Evolutionary conservation across 2,888 invertebrate species (phyloP).

Genomic region (Pachycephus smyrnensis): DNA sequence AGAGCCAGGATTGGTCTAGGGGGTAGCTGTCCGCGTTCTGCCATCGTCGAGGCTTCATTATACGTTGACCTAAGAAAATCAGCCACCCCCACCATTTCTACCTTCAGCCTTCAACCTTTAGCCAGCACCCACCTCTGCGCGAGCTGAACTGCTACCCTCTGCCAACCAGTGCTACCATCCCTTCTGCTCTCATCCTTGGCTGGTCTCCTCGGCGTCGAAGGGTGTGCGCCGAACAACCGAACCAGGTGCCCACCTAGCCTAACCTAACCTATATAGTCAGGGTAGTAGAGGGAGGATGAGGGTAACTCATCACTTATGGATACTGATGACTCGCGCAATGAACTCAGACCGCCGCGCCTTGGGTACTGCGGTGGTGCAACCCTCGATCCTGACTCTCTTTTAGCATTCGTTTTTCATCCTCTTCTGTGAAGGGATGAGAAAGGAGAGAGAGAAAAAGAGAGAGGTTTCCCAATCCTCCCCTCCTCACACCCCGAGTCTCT

Average conservation of each 20-base stretch:
- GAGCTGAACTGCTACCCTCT: slow-evolving; percentile 24
- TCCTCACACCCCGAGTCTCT: slow-evolving; percentile 37
- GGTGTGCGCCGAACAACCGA: slow-evolving; percentile 57
- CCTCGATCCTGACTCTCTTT: slow-evolving; percentile 65
- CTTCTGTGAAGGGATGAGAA: slow-evolving; percentile 30
- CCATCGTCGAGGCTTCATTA: slow-evolving; percentile 58
- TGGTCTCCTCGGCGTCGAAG: slow-evolving; percentile 36
- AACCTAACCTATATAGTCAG: slow-evolving; percentile 32
- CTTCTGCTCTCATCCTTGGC: slow-evolving; percentile 33
- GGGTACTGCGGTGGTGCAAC: slow-evolving; percentile 38
- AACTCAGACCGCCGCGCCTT: slow-evolving; percentile 63
- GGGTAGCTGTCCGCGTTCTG: slow-evolving; percentile 48
- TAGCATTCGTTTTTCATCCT: slow-evolving; percentile 48
- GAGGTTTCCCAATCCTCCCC: slow-evolving; percentile 28
- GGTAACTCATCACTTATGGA: slow-evolving; percentile 79
- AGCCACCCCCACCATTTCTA: slow-evolving; percentile 44
- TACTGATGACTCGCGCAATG: slow-evolving; percentile 82
- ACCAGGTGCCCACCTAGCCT: slow-evolving; percentile 59
- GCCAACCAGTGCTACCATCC: slow-evolving; percentile 27
- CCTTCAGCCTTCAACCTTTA: slow-evolving; percentile 51
- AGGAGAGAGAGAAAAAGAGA: not conserved
- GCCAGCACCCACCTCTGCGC: slow-evolving; percentile 36
- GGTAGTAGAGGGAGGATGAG: slow-evolving; percentile 28
- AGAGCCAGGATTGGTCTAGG: slow-evolving; percentile 61
- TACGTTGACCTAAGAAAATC: slow-evolving; percentile 68